A percentile compares a stretch with the other conserved stretches of the same genome.
These are phyloP conservation scores for Anarsia innoxiella DNA, from an alignment of 2,888 invertebrate species.

Conservation along the genomic window DNA sequence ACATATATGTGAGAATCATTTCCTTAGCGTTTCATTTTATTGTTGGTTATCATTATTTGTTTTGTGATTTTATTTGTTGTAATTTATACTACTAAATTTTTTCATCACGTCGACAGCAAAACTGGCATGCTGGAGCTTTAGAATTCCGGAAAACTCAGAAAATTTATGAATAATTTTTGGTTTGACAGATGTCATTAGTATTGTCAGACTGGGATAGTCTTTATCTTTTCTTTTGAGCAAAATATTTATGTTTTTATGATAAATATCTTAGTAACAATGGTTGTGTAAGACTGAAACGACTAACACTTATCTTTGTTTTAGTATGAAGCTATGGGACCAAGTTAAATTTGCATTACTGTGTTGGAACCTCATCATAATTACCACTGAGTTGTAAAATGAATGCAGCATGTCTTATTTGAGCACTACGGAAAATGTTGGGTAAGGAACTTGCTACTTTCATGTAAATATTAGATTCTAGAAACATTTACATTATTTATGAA, in stretches of 20 bases:
- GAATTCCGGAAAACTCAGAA: conserved; percentile 11
- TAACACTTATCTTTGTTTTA: conserved; percentile 29
- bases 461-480: no score
- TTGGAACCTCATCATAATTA: conserved; percentile 42
- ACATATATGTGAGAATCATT: conserved; percentile 46
- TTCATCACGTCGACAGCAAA: background rate
- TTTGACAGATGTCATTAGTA: conserved; percentile 60
- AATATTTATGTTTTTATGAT: conserved; percentile 41
- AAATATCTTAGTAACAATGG: background rate
- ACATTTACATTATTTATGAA: no score
- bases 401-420: conserved; percentile 73
- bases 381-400: conserved; percentile 63
- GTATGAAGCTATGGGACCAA: conserved; percentile 65
- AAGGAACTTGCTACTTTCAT: no score
- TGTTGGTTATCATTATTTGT: conserved; percentile 21
- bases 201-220: conserved; percentile 43
- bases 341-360: conserved; percentile 38
- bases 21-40: conserved; percentile 22
- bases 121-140: conserved; percentile 9
- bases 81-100: conserved; percentile 5
- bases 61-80: conserved; percentile 15
- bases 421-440: conserved; percentile 73
- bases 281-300: background rate
- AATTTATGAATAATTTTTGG: conserved; percentile 24
- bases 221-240: conserved; percentile 33